These are phyloP conservation scores for Arbacia lixula DNA, from an alignment of 53 echinoderm and acorn worm genomes.

Conservation along the genomic window DNA sequence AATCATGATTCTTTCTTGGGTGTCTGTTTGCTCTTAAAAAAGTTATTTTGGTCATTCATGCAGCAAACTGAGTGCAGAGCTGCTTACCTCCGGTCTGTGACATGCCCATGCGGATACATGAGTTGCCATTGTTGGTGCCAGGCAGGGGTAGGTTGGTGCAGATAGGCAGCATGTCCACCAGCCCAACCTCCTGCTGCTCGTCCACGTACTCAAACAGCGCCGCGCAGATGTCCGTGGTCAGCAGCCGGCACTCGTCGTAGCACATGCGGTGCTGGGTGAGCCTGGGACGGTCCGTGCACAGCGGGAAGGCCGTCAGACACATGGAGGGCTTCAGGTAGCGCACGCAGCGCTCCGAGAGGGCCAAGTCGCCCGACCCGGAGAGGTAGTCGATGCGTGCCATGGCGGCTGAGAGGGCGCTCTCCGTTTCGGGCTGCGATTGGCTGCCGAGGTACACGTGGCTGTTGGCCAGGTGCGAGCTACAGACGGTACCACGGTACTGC, in stretches of 20 bases:
- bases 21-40: too few relatives aligned
- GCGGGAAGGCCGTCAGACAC: slow-evolving; percentile 92
- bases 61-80: not conserved
- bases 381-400: slow-evolving; percentile 63
- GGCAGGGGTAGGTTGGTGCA: slow-evolving; percentile 79
- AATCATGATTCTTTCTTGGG: too few relatives aligned
- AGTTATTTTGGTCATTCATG: too few relatives aligned
- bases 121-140: slow-evolving; percentile 65
- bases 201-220: slow-evolving; percentile 78
- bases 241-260: slow-evolving; percentile 68
- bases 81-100: slow-evolving; percentile 72
- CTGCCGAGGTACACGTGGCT: slow-evolving; percentile 72
- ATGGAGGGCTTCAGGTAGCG: slow-evolving; percentile 85
- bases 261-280: slow-evolving; percentile 57
- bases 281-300: slow-evolving; percentile 69
- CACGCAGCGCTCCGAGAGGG: slow-evolving; percentile 55
- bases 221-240: slow-evolving; percentile 82
- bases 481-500: slow-evolving; percentile 75
- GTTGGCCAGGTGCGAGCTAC: slow-evolving; percentile 68
- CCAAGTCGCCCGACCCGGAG: slow-evolving; percentile 7
- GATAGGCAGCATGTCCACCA: slow-evolving; percentile 79
- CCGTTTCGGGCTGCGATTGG: slow-evolving; percentile 67
- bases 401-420: slow-evolving; percentile 62
- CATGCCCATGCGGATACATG: slow-evolving; percentile 72
- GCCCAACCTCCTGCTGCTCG: slow-evolving; percentile 63